phyloP scores from a whole-genome alignment of 1,140 invertebrate species.

The Cyphomyrmex costatus region DNA sequence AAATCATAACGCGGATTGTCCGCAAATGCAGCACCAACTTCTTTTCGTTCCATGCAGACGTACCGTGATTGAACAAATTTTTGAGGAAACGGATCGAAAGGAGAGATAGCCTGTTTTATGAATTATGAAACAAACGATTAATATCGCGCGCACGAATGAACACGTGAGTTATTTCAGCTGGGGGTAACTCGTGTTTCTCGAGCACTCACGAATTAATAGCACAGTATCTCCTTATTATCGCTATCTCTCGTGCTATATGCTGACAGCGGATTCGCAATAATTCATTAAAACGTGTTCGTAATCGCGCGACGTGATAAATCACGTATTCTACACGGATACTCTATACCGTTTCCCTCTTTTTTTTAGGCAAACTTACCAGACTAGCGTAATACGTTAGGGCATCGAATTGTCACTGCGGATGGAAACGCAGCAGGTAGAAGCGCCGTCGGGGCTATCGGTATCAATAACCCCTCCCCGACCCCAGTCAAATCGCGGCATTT shows the following conservation, averaged over 20 bases:
- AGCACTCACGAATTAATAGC: conserved; percentile 44
- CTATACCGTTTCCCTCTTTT: not conserved
- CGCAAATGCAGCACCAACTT: conserved; percentile 27
- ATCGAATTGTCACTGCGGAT: conserved; percentile 53
- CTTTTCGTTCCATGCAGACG: not conserved
- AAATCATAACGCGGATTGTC: conserved; percentile 80
- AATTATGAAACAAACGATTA: conserved; percentile 21
- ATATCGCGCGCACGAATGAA: conserved; percentile 9
- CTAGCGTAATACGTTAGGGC: conserved; percentile 20
- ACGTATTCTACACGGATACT: not conserved
- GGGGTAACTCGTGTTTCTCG: conserved; percentile 33
- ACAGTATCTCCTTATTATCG: conserved; percentile 50
- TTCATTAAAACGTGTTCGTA: conserved; percentile 50
- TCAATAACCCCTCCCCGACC: conserved; percentile 34
- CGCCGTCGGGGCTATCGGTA: conserved; percentile 44
- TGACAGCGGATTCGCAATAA: conserved; percentile 42
- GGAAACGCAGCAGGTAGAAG: conserved; percentile 53
- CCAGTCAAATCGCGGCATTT: conserved; percentile 42
- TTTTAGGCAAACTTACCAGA: not conserved
- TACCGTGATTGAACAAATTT: not conserved
- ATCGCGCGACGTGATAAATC: conserved; percentile 54
- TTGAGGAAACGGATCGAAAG: not conserved
- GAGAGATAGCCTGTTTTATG: not conserved
- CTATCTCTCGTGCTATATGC: conserved; percentile 30
- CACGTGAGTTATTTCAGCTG: conserved; percentile 34